Evolutionary conservation across 2,888 invertebrate species (phyloP).

Genomic region (Drosophila dives): DNA sequence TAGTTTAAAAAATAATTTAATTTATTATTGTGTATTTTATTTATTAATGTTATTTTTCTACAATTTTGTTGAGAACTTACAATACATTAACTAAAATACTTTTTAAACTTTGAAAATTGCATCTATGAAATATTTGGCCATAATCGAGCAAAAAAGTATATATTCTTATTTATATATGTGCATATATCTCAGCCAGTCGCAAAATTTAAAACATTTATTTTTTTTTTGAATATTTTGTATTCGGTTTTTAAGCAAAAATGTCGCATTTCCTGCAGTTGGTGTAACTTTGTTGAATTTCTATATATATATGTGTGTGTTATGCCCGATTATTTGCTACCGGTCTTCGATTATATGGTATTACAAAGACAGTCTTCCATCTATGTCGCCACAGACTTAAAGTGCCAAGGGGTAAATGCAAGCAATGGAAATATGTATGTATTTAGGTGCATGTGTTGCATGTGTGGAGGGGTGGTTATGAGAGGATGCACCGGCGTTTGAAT

Average conservation of each 20-base stretch:
- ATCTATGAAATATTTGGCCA: background rate
- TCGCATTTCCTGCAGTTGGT: background rate
- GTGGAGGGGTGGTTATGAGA: conserved; percentile 28
- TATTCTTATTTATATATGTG: fast-evolving
- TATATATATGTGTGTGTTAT: background rate
- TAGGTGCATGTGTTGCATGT: background rate
- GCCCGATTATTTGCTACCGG: background rate
- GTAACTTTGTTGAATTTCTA: background rate
- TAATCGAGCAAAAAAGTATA: background rate
- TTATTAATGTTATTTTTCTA: background rate
- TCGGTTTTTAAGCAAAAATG: background rate
- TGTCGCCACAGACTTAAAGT: conserved; percentile 3
- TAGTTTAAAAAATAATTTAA: background rate
- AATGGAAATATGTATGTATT: background rate
- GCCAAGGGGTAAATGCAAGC: conserved; percentile 9
- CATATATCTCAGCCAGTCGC: no score
- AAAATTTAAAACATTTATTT: no score
- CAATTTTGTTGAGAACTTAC: background rate
- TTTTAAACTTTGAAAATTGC: background rate
- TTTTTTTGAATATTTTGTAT: background rate
- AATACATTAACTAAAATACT: background rate
- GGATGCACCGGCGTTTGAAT: conserved; percentile 37
- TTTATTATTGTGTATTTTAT: no score
- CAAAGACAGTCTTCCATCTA: background rate
- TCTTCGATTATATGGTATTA: background rate